Percentiles rank a stretch among this genome's conserved stretches.
These are phyloP conservation scores for Falco berigora DNA, from an alignment of 2,797 vertebrate genomes.

Conservation along the genomic window DNA sequence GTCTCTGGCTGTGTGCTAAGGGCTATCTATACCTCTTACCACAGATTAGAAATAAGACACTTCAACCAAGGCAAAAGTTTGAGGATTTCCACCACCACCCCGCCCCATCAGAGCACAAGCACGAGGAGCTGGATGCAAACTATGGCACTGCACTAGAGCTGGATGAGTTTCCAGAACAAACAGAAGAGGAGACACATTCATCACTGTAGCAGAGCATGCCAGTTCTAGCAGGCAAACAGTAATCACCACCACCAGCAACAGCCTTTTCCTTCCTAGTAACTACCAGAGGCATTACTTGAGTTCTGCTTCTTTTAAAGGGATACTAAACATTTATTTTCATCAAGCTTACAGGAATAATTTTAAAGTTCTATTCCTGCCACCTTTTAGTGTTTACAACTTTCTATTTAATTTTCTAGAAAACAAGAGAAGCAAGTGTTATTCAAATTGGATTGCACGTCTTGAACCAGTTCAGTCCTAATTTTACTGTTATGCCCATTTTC, in stretches of 20 bases:
- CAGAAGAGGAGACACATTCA: neutral
- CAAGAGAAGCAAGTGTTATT: neutral
- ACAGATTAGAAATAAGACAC: neutral
- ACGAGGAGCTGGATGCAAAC: neutral
- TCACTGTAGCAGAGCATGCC: neutral
- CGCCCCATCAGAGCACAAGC: neutral
- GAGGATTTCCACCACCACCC: neutral
- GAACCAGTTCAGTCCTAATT: neutral
- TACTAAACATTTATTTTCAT: neutral
- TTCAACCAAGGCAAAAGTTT: neutral
- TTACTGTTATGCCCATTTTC: neutral
- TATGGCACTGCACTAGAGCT: neutral
- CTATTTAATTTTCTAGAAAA: neutral
- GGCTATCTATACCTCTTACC: neutral
- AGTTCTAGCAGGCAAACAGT: neutral
- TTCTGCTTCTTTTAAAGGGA: neutral
- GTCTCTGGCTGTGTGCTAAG: neutral
- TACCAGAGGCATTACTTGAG: neutral
- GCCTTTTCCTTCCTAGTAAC: neutral
- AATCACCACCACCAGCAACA: neutral
- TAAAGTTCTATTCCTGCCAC: neutral
- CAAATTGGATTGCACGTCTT: neutral
- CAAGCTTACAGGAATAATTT: neutral
- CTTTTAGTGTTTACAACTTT: neutral
- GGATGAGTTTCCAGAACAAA: neutral